phyloP scores from a whole-genome alignment of 2,888 invertebrate species.

The Chromoteleia sp. region DNA sequence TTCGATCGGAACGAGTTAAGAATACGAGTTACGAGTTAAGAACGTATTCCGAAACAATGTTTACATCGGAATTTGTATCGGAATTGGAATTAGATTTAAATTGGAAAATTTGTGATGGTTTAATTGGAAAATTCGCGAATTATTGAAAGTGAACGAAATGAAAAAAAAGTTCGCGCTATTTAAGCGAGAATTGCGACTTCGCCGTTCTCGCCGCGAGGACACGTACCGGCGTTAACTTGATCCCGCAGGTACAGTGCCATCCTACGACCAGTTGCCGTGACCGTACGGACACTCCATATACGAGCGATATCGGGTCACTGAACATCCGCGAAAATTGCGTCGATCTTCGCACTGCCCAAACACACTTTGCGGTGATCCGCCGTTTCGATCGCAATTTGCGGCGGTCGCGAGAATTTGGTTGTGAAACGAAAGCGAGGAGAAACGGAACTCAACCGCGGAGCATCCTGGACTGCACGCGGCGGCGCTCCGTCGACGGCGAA shows the following conservation, averaged over 20 bases:
- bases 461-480: constrained; percentile 24
- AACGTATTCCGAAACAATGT: too few relatives aligned
- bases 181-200: not conserved
- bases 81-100: too few relatives aligned
- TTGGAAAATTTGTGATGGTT: too few relatives aligned
- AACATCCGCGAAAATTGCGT: constrained; percentile 30
- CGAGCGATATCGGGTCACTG: constrained; percentile 70
- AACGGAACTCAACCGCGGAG: constrained; percentile 73
- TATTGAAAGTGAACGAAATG: too few relatives aligned
- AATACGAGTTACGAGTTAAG: too few relatives aligned
- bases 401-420: too few relatives aligned
- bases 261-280: constrained; percentile 77
- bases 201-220: not conserved
- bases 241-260: constrained; percentile 83
- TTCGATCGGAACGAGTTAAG: too few relatives aligned
- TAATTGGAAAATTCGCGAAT: too few relatives aligned
- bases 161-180: too few relatives aligned
- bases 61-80: too few relatives aligned
- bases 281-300: constrained; percentile 80
- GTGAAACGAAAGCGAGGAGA: constrained; percentile 85
- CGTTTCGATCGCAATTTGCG: too few relatives aligned
- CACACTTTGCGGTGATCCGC: not conserved
- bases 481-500: constrained; percentile 52
- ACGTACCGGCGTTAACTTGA: constrained; percentile 81
- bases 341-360: constrained; percentile 27